Evolutionary conservation across 2,888 invertebrate genomes (phyloP).

Genomic region (Rambutsinella grinnellia): DNA sequence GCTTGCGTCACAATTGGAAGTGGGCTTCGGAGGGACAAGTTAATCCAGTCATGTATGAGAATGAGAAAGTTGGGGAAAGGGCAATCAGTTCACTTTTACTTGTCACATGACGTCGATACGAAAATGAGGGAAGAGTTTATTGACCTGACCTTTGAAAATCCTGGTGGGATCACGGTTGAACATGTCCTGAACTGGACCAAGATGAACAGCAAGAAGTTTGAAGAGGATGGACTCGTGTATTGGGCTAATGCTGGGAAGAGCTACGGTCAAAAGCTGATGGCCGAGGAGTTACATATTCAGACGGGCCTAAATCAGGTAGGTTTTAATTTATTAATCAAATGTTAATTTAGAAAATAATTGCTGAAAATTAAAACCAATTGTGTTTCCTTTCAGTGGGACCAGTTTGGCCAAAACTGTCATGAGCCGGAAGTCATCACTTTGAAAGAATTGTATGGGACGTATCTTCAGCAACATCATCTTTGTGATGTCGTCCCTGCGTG

Average conservation of each 20-base stretch:
- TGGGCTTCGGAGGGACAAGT: slow-evolving; percentile 24
- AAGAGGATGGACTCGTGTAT: slow-evolving; percentile 54
- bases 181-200: slow-evolving; percentile 56
- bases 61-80: slow-evolving; percentile 21
- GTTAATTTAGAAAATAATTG: slow-evolving; percentile 2
- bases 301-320: slow-evolving; percentile 11
- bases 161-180: slow-evolving; percentile 1
- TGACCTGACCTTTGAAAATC: too few relatives aligned
- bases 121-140: too few relatives aligned
- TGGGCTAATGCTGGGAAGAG: slow-evolving; percentile 54
- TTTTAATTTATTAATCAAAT: slow-evolving; percentile 16
- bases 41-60: slow-evolving; percentile 40
- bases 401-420: background rate
- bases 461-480: background rate
- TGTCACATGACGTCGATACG: slow-evolving; percentile 44
- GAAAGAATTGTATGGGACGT: slow-evolving; percentile 32
- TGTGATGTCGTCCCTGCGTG: background rate
- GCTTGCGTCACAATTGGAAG: slow-evolving; percentile 31
- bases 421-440: slow-evolving; percentile 11
- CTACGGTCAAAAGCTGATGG: slow-evolving; percentile 48
- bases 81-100: slow-evolving; percentile 41
- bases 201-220: slow-evolving; percentile 37
- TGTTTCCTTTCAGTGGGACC: too few relatives aligned
- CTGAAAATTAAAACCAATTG: too few relatives aligned
- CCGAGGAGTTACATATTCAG: slow-evolving; percentile 41